Percentiles rank a stretch among this genome's conserved stretches.
Conservation (phyloP, 2,797 vertebrate genomes). For the Glyptemys insculpta region DNA sequence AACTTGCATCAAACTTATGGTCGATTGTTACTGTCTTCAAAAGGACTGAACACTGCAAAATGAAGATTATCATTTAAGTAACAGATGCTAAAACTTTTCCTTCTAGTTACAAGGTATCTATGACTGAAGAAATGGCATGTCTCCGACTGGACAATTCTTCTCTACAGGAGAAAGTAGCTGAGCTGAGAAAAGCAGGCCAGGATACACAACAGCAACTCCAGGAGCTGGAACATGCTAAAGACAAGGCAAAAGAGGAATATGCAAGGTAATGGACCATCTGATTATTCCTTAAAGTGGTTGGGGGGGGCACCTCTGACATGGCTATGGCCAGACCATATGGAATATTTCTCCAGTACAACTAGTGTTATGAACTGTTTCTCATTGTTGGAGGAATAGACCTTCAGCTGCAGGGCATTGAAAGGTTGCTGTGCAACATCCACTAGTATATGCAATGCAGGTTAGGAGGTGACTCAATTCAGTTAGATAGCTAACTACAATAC, state of each 20-base stretch:
- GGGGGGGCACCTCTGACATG: not conserved
- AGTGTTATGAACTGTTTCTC: not conserved
- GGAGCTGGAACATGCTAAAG: slow-evolving; percentile 74
- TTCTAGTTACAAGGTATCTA: slow-evolving; percentile 83
- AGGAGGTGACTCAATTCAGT: not conserved
- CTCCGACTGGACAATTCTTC: slow-evolving; percentile 71
- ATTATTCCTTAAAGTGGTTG: not conserved
- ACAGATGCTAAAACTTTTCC: not conserved
- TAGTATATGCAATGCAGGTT: not conserved
- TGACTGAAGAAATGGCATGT: slow-evolving; percentile 71
- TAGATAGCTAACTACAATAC: not conserved
- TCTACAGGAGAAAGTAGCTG: slow-evolving; percentile 81
- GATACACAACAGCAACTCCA: slow-evolving; percentile 78
- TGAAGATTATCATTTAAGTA: not conserved
- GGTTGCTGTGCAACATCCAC: not conserved
- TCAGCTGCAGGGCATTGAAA: not conserved
- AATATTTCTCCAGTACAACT: not conserved
- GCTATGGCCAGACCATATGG: not conserved
- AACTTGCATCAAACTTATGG: not conserved
- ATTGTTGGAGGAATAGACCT: not conserved
- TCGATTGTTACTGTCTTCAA: not conserved
- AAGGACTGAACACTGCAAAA: not conserved
- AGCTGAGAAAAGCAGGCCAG: slow-evolving; percentile 75
- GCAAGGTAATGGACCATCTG: slow-evolving; percentile 79
- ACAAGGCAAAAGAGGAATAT: slow-evolving; percentile 83